These are phyloP conservation scores for Huso huso DNA, from an alignment of 2,797 vertebrate genomes.

Conservation along the genomic window DNA sequence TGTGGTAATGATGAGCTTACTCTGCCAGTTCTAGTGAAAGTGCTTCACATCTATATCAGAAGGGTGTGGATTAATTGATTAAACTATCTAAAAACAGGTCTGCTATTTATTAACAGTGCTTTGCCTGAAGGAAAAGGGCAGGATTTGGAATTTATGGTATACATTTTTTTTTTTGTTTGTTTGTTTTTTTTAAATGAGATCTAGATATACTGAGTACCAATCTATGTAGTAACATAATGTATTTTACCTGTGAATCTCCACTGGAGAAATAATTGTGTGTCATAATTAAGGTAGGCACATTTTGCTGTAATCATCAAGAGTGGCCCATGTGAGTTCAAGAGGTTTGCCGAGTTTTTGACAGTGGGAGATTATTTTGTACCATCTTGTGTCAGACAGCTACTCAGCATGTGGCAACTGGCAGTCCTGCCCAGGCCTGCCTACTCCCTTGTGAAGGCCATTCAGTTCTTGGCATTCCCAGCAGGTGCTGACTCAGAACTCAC, in stretches of 20 bases:
- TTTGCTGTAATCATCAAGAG: constrained; percentile 46
- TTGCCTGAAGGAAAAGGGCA: no score
- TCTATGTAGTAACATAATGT: no score
- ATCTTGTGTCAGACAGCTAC: constrained; percentile 57
- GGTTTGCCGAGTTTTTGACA: constrained; percentile 56
- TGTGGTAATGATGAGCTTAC: constrained; percentile 20
- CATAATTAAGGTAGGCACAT: constrained; percentile 51
- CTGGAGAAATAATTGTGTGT: constrained; percentile 11
- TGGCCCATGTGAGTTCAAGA: constrained; percentile 52
- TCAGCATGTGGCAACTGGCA: constrained; percentile 50
- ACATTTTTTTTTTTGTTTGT: no score
- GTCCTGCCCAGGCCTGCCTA: constrained; percentile 69
- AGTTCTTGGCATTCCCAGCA: constrained; percentile 60
- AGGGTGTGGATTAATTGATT: no score
- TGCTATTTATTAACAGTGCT: no score
- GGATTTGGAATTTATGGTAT: no score
- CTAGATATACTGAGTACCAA: no score
- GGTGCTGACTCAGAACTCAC: constrained; percentile 39
- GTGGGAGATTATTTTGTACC: constrained; percentile 60
- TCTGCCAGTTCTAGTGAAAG: no score
- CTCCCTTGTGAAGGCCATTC: constrained; percentile 51
- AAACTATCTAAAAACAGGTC: no score
- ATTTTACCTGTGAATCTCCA: constrained; percentile 23
- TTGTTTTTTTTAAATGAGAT: no score
- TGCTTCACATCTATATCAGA: no score